Evolutionary conservation across 1,140 invertebrate species (phyloP).

Genomic region (Rhyacophila brunnea): DNA sequence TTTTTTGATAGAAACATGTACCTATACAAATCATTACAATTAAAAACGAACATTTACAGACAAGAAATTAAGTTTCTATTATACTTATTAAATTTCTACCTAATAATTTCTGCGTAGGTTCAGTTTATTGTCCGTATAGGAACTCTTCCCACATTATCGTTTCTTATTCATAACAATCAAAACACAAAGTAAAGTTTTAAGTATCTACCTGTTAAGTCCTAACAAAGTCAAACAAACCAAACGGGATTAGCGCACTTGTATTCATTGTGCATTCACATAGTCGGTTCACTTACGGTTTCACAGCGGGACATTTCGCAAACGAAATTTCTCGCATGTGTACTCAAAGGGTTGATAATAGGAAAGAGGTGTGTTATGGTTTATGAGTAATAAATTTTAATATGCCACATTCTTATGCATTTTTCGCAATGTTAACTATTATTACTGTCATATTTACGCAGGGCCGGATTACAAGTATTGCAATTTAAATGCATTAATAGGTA

Average conservation of each 20-base stretch:
- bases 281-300: conserved; percentile 4
- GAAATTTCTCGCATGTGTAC: neutral
- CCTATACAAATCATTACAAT: no score
- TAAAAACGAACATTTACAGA: no score
- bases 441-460: no score
- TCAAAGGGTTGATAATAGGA: neutral
- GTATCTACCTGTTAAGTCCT: neutral
- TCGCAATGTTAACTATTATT: neutral
- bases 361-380: neutral
- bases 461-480: no score
- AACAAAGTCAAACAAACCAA: neutral
- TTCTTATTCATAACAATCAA: neutral
- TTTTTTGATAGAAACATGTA: no score
- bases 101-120: no score
- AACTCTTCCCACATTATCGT: no score
- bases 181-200: neutral
- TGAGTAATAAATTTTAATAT: conserved; percentile 1
- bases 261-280: neutral
- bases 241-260: conserved; percentile 14
- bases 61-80: no score
- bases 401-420: conserved; percentile 8
- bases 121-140: no score
- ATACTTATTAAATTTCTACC: no score
- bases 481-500: no score
- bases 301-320: conserved; percentile 12